Base-by-base conservation (phyloP, 2,797 vertebrate genomes). In the Holocentrus rufus region DNA sequence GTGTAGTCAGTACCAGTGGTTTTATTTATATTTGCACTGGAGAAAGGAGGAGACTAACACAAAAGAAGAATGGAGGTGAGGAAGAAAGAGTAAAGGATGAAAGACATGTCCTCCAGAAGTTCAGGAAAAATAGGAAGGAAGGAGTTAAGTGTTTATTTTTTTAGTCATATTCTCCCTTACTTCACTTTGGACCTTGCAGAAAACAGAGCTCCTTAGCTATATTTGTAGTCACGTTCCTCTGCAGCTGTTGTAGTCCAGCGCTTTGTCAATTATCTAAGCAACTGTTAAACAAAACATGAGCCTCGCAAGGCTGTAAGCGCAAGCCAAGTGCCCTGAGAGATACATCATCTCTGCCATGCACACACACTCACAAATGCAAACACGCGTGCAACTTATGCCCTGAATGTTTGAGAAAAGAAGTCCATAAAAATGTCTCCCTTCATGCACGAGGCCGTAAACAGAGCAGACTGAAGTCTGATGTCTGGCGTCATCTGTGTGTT, bases 1-100 rank as follows among this genome's bases (percentile, higher is more conserved):
- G 79, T 84, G 86, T 79, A 77, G 67, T 83, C 50, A 56, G 36
- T 46, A 34, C 50, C 15, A 82, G 84, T 90, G 58, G 84, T 82
- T 92, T 92, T 89, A 85, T 90, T 89, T 62, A 77, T 76, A 77
- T 90, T 84, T 85, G 84, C 85, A 85, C 74, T 62, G 80, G 74
- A 72, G 85, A 89, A 86, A 86, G 74, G 80, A 86, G 82, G 77
- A 54, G 66, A 82, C 36, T 5, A 74, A 89, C 57, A 92, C 89
- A 91, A 90, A 90, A 87, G 88, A 88, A 90, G 90, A 87, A 91
- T 81, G 91, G 85, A 88, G 86, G 65, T 65, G 57, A 80, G 85
- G 81, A 85, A 80, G 89, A 88, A 83, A 85, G 87, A 87, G 76
- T 54, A 27, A 66, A 72, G 58, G 85, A 87, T 92, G 91, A 92